These are phyloP conservation scores for Mystacornis crossleyi DNA, from an alignment of 2,113 vertebrate genomes.

Conservation along the genomic window DNA sequence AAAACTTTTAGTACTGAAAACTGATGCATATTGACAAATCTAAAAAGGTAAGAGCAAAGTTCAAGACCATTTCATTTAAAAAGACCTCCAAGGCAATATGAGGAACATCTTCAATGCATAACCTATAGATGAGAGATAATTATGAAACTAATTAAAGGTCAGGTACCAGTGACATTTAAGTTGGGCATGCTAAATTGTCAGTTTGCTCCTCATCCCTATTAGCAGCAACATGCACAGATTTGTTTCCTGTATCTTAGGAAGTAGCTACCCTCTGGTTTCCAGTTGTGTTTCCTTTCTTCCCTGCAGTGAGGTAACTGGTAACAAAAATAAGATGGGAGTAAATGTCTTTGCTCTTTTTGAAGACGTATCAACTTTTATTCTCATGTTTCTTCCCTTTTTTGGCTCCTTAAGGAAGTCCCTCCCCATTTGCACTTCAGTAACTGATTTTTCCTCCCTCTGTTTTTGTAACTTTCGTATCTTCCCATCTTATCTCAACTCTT, in stretches of 20 bases:
- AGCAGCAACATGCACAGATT: neutral
- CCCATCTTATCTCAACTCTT: neutral
- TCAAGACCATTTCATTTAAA: neutral
- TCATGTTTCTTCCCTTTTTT: neutral
- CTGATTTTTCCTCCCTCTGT: neutral
- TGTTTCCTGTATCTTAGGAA: neutral
- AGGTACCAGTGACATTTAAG: neutral
- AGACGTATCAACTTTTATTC: neutral
- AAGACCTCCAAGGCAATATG: neutral
- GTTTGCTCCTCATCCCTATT: neutral
- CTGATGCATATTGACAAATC: neutral
- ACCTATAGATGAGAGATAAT: neutral
- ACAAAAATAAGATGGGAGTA: neutral
- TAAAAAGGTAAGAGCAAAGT: neutral
- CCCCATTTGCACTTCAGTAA: neutral
- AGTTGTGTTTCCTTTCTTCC: neutral
- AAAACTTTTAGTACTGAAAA: conserved; percentile 6
- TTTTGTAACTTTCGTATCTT: neutral
- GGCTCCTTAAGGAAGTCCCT: neutral
- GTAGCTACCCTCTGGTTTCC: neutral
- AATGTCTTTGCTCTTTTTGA: neutral
- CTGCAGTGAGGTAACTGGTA: neutral
- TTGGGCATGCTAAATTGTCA: neutral
- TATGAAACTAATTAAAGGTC: neutral
- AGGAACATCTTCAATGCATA: neutral